These are phyloP conservation scores for Sebastes cheni DNA, from an alignment of 2,797 vertebrate genomes.

Conservation along the genomic window DNA sequence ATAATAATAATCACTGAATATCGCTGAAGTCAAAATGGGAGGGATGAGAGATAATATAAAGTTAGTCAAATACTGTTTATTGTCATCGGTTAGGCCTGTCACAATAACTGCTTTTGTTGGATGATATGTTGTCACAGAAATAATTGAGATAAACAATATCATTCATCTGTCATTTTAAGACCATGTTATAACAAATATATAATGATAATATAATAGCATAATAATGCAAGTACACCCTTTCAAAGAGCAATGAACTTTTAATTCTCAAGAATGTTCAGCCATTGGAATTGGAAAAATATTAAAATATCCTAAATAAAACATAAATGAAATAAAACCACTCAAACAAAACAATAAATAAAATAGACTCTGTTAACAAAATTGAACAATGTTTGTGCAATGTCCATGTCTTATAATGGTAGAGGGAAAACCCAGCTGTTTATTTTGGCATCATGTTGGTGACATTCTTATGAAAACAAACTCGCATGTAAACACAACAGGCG, in stretches of 20 bases:
- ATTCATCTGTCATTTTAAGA: not conserved
- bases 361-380: not conserved
- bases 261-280: not conserved
- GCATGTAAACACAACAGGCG: not conserved
- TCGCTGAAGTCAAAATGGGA: not conserved
- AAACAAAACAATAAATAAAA: not conserved
- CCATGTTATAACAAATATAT: not conserved
- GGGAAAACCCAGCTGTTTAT: not conserved
- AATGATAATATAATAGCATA: not conserved
- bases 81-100: not conserved
- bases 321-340: accelerated
- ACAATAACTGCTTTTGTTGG: not conserved
- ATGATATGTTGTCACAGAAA: accelerated
- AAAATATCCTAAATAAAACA: not conserved
- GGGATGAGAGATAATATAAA: not conserved
- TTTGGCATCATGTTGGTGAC: not conserved
- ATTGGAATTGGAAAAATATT: not conserved
- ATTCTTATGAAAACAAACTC: not conserved
- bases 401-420: too few relatives aligned
- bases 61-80: not conserved
- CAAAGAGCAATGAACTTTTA: not conserved
- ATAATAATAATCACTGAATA: not conserved
- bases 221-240: not conserved
- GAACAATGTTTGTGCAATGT: too few relatives aligned
- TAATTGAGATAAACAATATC: too few relatives aligned